Base-by-base conservation (phyloP, 2,797 vertebrate species). In the Arrhamphus sclerolepis region DNA sequence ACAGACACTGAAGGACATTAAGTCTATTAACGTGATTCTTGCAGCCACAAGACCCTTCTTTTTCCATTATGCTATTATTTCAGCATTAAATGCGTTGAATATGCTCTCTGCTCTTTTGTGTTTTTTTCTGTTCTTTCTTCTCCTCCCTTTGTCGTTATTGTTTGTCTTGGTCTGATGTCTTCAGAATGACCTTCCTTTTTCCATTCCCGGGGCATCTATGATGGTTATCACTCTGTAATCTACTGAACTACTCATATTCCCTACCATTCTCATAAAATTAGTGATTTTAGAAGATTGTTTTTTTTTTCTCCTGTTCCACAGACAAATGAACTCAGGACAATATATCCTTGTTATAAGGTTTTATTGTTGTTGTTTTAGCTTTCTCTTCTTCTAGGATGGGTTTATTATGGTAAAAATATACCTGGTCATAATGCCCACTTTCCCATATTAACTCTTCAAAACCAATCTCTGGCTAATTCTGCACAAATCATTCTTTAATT, bases 191-290 rank as follows among this genome's bases (percentile, higher is more conserved):
- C 66, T 74, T 81, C 78, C 62, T 51, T 76, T 78, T 74, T 59
- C 62, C 43, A 61, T 66, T 81, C 88, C 79, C 67, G 63, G 86
- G 87, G 89, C 85, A 82, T 82, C 70, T 77, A 66, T 80, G 72
- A 85, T 69, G 82, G 76, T 91, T 91, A 91, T 92, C 90, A 86
- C 83, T 88, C 82, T 89, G 69, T 92, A 92, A 91, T 93, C 90
- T 91, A 90, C 90, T 91, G 85, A 92, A 88, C 86, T 81, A 86
- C 87, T 89, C 84, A 74, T 86, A 91, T 91, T 68, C 61, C 82
- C 87, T 65, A 80, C 81, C 85, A 83, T 88, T 89, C 82, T 86
- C 74, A 87, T 89, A 84, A 89, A 92, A 92, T 91, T 82, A 89
- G 87, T 82, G 79, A 87, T 87, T 93, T 91, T 80, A 77, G 84